Base-by-base conservation (phyloP, 2,797 vertebrate species). In the Atherinosoma microstoma region DNA sequence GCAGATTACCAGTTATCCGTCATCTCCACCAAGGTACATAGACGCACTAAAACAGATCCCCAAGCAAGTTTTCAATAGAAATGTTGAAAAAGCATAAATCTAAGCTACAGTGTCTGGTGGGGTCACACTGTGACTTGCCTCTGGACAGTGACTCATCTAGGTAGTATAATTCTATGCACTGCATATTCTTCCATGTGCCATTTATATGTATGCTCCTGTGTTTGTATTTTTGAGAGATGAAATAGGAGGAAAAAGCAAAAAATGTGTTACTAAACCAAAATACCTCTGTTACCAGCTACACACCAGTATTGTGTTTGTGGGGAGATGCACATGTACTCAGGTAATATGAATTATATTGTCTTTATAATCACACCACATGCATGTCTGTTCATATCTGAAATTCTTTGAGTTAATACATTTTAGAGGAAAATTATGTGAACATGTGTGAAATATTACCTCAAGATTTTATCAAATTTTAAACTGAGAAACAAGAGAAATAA, bases 1-100 rank as follows among this genome's bases (percentile, higher is more conserved):
- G 38, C 70, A 76, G 84, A 89, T 89, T 80, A 84, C 67, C 77
- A 74, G 76, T 77, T 78, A 89, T 87, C 74, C 80, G 64, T 80
- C 86, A 78, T 82, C 78, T 77, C 62, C 70, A 61, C 53, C 1
- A 40, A 56, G 24, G 22, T 67, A 82, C 67, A 67, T 58, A 73
- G 58, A 85, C 42, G 70, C 47, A 76, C 64, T 73, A 83, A 81
- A 77, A 79, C 66, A 86, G 65, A 86, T 54, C 85, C 70, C 72
- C 67, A 57, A 80, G 81, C 62, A 1, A 80, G 65, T 80, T 81
- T 85, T 75, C 27, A 57, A 84, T 76, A 78, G 70, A 79, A 80
- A 63, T 32, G 59, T 53, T 77, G 83, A 84, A 73, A 82, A 59
- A 69, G 72, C 69, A 49, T 57, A 76, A 40, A 78, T 68, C 54